Evolutionary conservation across 35 echinoderm and acorn worm genomes (phyloP), one percentile per base, ranked within the genome.

Genomic region (Heliocidaris erythrogramma): DNA sequence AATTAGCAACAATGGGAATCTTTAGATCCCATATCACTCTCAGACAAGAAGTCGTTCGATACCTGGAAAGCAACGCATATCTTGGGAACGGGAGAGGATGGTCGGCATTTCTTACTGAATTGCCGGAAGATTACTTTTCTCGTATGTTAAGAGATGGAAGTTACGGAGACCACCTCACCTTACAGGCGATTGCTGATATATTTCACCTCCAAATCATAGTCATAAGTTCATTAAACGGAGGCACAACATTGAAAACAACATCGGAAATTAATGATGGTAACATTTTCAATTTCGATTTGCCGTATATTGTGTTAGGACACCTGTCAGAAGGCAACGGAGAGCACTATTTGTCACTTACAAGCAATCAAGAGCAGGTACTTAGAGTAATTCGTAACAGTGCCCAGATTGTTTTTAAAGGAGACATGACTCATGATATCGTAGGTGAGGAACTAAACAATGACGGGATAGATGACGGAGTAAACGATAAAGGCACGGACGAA

Each of bases 161-260:
- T 61, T 93, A 21, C 50, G 92, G 92, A 59, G 92, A 93, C 92
- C 92, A 93, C 21, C 47, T 93, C 47, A 93, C 92, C 92, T 59
- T 93, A 60, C 92, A 93, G 56, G 92, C 92, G 27, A 93, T 93
- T 93, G 92, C 92, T 59, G 92, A 93, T 60, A 93, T 93, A 17
- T 93, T 93, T 93, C 21, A 93, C 92, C 18, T 93, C 21, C 92
- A 93, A 32, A 93, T 93, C 13, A 0, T 93, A 12, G 92, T 93
- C 56, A 93, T 93, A 93, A 59, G 92, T 93, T 93, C 92, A 53
- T 93, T 93, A 61, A 93, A 59, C 50, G 92, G 92, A 93, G 92
- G 92, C 5, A 93, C 92, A 61, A 93, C 92, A 59, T 93, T 93
- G 50, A n/a, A n/a, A n/a, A 93, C 50, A 27, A 56, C 92, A 93